Conservation (phyloP, 2,888 invertebrate genomes). For the Hemistola chrysoprasaria region DNA sequence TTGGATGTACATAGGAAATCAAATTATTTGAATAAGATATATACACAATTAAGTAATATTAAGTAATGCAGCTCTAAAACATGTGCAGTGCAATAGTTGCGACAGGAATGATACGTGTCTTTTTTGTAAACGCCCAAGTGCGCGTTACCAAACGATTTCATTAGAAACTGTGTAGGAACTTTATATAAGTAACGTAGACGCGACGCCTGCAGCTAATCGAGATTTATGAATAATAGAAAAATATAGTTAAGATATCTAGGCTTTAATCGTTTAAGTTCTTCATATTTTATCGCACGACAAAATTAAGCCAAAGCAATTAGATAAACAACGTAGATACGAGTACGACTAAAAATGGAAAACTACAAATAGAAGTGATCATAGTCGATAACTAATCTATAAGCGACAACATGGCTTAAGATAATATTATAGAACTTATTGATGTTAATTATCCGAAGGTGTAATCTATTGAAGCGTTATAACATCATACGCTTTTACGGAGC, state of each 20-base stretch:
- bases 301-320: slow-evolving; percentile 24
- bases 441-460: slow-evolving; percentile 14
- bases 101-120: slow-evolving; percentile 39
- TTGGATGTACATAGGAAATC: slow-evolving; percentile 4
- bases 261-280: slow-evolving; percentile 17
- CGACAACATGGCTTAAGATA: slow-evolving; percentile 12
- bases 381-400: slow-evolving; percentile 12
- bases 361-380: slow-evolving; percentile 14
- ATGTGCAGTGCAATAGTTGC: slow-evolving; percentile 36
- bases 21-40: slow-evolving; percentile 9
- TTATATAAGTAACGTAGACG: slow-evolving; percentile 14
- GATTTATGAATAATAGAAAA: slow-evolving; percentile 1
- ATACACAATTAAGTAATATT: slow-evolving; percentile 24
- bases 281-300: slow-evolving; percentile 17
- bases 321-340: slow-evolving; percentile 20
- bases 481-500: slow-evolving; percentile 34
- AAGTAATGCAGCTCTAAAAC: slow-evolving; percentile 30
- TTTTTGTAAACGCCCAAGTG: slow-evolving; percentile 30
- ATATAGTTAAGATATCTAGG: no score
- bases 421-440: background rate
- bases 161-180: slow-evolving; percentile 26
- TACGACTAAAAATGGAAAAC: slow-evolving; percentile 20
- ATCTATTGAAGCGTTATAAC: slow-evolving; percentile 26
- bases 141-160: slow-evolving; percentile 36
- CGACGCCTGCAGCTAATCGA: slow-evolving; percentile 1